Base-by-base conservation (phyloP, 2,888 invertebrate genomes). In the Drosophila kambysellisi region DNA sequence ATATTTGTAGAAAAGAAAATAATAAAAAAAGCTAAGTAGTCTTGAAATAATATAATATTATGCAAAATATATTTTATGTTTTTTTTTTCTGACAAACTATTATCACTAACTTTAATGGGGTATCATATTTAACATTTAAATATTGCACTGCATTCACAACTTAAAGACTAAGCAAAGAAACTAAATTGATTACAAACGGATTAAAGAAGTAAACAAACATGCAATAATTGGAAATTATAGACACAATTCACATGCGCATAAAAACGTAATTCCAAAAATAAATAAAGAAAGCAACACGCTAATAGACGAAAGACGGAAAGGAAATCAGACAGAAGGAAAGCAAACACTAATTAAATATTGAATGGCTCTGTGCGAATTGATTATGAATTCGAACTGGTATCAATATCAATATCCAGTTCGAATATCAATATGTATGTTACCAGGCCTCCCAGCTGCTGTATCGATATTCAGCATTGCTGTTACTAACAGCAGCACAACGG, bases 371-470 rank as follows among this genome's bases (percentile, higher is more conserved):
- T 83, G 86, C 75, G 53, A 83, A 85, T 85, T 78, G 86, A 73
- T 74, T 79, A 67, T 75, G 83, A 72, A 37, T 73, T 77, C 69
- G 74, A 74, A 58, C 33, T 62, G 60, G 67, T 60, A 83, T 54
- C 69, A 64, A 74, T 61, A 68, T 82, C 63, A 58, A 35, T 53
- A 50, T 70, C 41, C 53, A 62, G 48, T 33, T 46, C 58, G 25
- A 59, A 39, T 35, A 69, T 53, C 32, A 37, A 35, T 59, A 65
- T 76, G 56, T 35, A 66, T 48, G 52, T 59, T 59, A 85, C 85
- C 85, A 84, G 87, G 89, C 78, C 87, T 84, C 56, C 84, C 89
- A 71, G 65, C 76, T 56, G 79, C 88, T 43, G 60, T 64, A 32
- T 89, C 63, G 56, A 82, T 74, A 56, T 64, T 76, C 78, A 71